Base-by-base conservation (phyloP, 2,888 invertebrate species). In the Sepiola atlantica region DNA sequence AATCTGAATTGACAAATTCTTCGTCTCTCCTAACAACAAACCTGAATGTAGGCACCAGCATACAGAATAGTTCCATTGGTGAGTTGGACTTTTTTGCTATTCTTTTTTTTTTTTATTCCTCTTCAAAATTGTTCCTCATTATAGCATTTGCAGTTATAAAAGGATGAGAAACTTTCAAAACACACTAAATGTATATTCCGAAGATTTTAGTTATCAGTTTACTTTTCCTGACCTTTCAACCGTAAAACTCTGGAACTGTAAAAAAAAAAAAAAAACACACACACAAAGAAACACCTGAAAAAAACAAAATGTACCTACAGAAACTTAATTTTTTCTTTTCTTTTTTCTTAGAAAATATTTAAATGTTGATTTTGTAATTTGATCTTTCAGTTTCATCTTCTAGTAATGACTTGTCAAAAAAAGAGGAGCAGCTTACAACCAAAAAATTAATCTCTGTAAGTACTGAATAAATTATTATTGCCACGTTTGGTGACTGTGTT, bases 11-110 rank as follows among this genome's bases (percentile, higher is more conserved):
- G 77, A 92, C 92, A 14, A 35, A 45, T 54, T 54, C 45, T 92
- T 92, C 92, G 20, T 54, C 55, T 18, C 28, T 54, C 20, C 92
- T 18, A 55, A 55, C n/a, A 55, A 24, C 92, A 92, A 45, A 54
- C 20, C 54, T 92, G 28, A 32, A 24, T 55, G 54, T 55, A 54
- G 55, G 55, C 18, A n/a, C 92, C 18, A 92, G 54, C 32, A 12
- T 92, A 55, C 92, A 92, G 32, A 92, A 92, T 92, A 55, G 92
- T 92, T 55, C 92, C 20, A 92, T n/a, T 92, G 92, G 92, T 92
- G 28, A 92, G 55, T 92, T 92, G 77, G 14, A 77, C 12, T 32
- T 32, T 6, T n/a, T 77, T 77, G 12, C 16, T 21, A 12, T 77
- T 77, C 21, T 61, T 4, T 61, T 61, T 61, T 24, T 61, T 24